phyloP scores from a whole-genome alignment of 2,113 vertebrate species.

The Tragelaphus buxtoni region DNA sequence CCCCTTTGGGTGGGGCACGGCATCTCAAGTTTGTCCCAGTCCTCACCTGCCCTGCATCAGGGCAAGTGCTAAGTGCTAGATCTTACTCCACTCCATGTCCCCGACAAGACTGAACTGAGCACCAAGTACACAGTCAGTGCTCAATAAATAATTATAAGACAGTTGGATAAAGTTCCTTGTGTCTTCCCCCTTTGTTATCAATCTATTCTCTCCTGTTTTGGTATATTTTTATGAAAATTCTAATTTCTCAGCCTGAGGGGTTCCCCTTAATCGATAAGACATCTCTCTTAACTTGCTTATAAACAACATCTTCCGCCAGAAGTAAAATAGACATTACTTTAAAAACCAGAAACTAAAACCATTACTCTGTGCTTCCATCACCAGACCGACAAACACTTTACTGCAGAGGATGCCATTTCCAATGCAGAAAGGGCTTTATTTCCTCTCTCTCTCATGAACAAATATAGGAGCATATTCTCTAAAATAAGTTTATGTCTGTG shows the following conservation, averaged over 20 bases:
- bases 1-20: rapidly evolving
- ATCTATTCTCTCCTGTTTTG: not conserved
- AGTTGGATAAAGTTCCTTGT: not conserved
- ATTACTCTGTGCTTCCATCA: not conserved
- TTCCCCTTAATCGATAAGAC: not conserved
- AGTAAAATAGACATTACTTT: not conserved
- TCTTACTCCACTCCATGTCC: not conserved
- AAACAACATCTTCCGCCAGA: not conserved
- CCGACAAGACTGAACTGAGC: not conserved
- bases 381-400: not conserved
- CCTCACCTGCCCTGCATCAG: too few species aligned
- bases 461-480: not conserved
- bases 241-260: not conserved
- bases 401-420: not conserved
- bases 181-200: not conserved
- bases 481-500: slow-evolving; percentile 51
- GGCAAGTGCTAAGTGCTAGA: not conserved
- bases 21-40: rapidly evolving
- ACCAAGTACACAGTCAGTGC: not conserved
- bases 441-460: slow-evolving; percentile 34
- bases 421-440: slow-evolving; percentile 36
- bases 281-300: not conserved
- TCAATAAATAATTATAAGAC: not conserved
- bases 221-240: not conserved
- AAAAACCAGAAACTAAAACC: not conserved